Evolutionary conservation across 2,888 invertebrate genomes (phyloP).

Genomic region (Kuschelorhynchus macadamiae): DNA sequence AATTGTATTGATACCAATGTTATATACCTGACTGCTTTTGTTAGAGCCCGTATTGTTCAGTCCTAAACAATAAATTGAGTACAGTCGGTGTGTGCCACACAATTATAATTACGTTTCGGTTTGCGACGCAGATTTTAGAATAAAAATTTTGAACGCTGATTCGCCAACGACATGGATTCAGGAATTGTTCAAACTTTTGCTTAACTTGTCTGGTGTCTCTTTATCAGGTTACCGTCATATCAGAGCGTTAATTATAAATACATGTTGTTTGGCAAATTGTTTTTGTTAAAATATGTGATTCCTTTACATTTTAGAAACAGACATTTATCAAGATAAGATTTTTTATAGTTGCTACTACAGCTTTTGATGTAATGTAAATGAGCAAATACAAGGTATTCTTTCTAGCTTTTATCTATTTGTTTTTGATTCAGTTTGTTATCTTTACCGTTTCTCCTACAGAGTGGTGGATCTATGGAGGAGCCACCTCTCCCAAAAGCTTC

Average conservation of each 20-base stretch:
- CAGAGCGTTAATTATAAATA: no score
- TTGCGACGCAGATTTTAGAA: constrained; percentile 65
- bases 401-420: no score
- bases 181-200: background rate
- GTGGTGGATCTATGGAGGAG: no score
- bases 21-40: constrained; percentile 67
- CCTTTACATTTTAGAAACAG: background rate
- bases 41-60: constrained; percentile 63
- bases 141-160: constrained; percentile 61
- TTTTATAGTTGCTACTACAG: no score
- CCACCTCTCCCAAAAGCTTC: no score
- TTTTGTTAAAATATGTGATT: background rate
- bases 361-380: no score
- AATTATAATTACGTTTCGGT: constrained; percentile 69
- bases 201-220: background rate
- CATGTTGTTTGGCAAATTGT: background rate
- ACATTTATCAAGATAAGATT: no score
- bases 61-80: constrained; percentile 66
- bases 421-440: no score
- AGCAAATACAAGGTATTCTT: no score
- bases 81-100: constrained; percentile 65
- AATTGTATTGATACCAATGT: constrained; percentile 66
- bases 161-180: background rate
- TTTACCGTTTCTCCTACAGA: no score
- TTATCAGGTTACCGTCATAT: no score